Percentiles rank a stretch among this genome's conserved stretches.
These are phyloP conservation scores for Conomelus anceps DNA, from an alignment of 2,888 invertebrate genomes.

Conservation along the genomic window DNA sequence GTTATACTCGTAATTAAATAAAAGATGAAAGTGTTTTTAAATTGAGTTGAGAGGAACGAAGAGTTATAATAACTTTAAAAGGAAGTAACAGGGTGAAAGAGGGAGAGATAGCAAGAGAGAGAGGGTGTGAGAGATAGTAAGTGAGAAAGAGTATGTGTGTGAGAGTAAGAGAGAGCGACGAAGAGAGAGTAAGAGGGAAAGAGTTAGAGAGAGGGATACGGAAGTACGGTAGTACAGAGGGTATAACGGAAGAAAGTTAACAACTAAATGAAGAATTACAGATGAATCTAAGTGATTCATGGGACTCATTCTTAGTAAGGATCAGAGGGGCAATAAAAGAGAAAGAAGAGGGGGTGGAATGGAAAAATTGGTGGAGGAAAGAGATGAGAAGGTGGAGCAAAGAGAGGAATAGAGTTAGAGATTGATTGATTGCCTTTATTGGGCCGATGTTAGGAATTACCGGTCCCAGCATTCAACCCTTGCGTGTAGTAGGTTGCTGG, in stretches of 20 bases:
- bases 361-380: neutral
- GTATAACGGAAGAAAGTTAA: neutral
- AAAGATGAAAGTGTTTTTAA: neutral
- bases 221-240: no score
- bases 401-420: neutral
- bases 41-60: neutral
- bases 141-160: neutral
- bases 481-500: neutral
- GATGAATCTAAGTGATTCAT: neutral
- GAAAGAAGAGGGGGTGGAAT: neutral
- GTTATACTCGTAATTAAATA: no score
- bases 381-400: neutral
- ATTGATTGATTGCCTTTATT: neutral
- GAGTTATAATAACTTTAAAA: no score
- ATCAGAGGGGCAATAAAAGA: neutral
- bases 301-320: neutral
- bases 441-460: neutral
- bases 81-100: no score
- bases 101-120: neutral
- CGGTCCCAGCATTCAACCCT: neutral
- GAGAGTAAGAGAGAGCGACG: neutral
- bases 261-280: neutral
- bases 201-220: neutral
- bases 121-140: no score
- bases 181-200: neutral